These are phyloP conservation scores for Drosophila tripunctata DNA, from an alignment of 2,888 invertebrate genomes.

Conservation along the genomic window DNA sequence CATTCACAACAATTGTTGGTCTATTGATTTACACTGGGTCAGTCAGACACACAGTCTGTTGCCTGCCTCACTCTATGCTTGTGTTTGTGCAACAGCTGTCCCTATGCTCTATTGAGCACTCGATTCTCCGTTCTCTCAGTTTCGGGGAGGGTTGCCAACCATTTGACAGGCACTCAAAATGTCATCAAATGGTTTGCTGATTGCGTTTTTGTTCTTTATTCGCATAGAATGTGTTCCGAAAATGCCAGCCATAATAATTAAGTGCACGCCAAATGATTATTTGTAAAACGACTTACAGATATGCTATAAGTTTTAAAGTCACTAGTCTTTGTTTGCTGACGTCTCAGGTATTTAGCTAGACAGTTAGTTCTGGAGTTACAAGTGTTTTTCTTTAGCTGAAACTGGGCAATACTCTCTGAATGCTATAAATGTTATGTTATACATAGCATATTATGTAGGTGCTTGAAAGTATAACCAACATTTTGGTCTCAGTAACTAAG, in stretches of 20 bases:
- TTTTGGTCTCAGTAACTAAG: too few species aligned
- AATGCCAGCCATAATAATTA: too few species aligned
- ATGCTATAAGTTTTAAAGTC: conserved; percentile 4
- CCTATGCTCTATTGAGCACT: conserved; percentile 15
- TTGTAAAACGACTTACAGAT: conserved; percentile 13
- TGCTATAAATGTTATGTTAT: too few species aligned
- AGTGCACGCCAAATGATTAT: conserved; percentile 67
- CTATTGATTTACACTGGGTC: conserved; percentile 62
- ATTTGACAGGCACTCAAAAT: conserved; percentile 63
- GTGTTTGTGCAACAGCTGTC: conserved; percentile 68
- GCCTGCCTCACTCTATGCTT: too few species aligned
- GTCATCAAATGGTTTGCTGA: conserved; percentile 67
- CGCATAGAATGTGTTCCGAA: conserved; percentile 31
- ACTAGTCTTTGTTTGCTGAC: too few species aligned
- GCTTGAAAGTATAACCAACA: too few species aligned
- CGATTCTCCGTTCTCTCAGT: background rate
- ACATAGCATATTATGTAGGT: too few species aligned
- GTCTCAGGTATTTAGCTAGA: too few species aligned
- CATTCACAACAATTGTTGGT: conserved; percentile 31
- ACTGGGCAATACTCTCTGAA: too few species aligned
- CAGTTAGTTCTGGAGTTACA: too few species aligned
- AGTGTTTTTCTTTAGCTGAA: too few species aligned
- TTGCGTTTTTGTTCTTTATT: conserved; percentile 48
- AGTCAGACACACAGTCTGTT: too few species aligned
- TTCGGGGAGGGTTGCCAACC: conserved; percentile 43